phyloP scores from a whole-genome alignment of 2,113 vertebrate genomes.

The Pristiophorus japonicus region DNA sequence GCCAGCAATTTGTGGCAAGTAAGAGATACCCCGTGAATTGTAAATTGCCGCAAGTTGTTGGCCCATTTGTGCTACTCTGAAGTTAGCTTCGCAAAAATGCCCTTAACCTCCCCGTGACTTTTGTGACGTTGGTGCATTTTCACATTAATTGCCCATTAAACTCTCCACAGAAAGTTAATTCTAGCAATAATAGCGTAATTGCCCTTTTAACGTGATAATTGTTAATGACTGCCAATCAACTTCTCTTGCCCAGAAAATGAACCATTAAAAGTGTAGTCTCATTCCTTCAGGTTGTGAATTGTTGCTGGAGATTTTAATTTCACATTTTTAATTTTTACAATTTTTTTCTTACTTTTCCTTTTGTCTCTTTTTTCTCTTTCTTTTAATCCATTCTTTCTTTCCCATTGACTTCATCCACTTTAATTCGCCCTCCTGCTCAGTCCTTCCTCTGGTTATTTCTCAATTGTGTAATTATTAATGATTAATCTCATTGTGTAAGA shows the following conservation, averaged over 20 bases:
- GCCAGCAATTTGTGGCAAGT: background rate
- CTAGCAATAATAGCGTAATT: background rate
- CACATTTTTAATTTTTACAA: background rate
- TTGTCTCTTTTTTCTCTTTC: background rate
- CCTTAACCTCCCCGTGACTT: background rate
- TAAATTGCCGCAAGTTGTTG: background rate
- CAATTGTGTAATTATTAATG: no score
- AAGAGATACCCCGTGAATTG: background rate
- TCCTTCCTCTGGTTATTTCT: background rate
- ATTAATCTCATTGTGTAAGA: no score
- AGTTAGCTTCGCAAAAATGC: background rate
- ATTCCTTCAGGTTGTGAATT: background rate
- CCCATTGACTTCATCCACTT: background rate
- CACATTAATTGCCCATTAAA: background rate
- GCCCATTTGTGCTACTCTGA: background rate
- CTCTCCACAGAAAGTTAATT: background rate
- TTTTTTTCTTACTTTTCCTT: background rate
- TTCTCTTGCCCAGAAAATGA: background rate
- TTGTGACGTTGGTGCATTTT: background rate
- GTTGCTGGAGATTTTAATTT: background rate
- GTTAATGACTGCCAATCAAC: background rate
- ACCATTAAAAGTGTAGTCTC: background rate
- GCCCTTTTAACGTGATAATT: background rate
- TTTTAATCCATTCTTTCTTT: background rate
- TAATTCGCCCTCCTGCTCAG: background rate